Conservation (phyloP, 2,888 invertebrate genomes). For the Apoderus coryli region DNA sequence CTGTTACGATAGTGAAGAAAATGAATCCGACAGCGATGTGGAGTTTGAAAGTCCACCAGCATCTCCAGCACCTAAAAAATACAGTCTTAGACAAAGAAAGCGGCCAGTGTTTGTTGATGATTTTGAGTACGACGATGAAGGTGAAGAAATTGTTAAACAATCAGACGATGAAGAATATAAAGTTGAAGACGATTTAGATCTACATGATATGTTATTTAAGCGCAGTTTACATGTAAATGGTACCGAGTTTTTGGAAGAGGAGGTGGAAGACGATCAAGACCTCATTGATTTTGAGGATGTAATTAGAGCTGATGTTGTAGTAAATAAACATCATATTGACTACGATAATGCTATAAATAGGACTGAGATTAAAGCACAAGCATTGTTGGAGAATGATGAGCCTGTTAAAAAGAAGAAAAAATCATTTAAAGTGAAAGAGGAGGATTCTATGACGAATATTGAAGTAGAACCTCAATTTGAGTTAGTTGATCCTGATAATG, state of each 20-base stretch:
- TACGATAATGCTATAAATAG: constrained; percentile 25
- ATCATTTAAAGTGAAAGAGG: no score
- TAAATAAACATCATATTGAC: constrained; percentile 24
- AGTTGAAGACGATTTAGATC: constrained; percentile 18
- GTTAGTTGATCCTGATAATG: no score
- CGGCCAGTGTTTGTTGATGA: constrained; percentile 22
- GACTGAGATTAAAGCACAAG: constrained; percentile 21
- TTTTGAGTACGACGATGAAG: constrained; percentile 38
- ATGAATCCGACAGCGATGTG: constrained; percentile 29
- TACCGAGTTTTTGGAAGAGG: constrained; percentile 3
- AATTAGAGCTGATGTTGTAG: constrained; percentile 26
- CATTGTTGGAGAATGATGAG: constrained; percentile 9
- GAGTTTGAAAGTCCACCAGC: constrained; percentile 14
- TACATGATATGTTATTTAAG: no score
- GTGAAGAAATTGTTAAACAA: constrained; percentile 24
- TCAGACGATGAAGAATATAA: constrained; percentile 16
- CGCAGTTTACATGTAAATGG: neutral
- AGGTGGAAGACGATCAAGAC: constrained; percentile 14
- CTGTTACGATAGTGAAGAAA: constrained; percentile 20
- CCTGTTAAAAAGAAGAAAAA: no score
- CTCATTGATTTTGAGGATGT: constrained; percentile 27
- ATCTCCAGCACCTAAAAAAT: constrained; percentile 21
- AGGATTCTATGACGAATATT: no score
- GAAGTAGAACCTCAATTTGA: no score
- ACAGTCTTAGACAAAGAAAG: constrained; percentile 24